A percentile compares a stretch with the other conserved stretches of the same genome.
These are phyloP conservation scores for Neoarius graeffei DNA, from an alignment of 2,113 vertebrate species.

Conservation along the genomic window DNA sequence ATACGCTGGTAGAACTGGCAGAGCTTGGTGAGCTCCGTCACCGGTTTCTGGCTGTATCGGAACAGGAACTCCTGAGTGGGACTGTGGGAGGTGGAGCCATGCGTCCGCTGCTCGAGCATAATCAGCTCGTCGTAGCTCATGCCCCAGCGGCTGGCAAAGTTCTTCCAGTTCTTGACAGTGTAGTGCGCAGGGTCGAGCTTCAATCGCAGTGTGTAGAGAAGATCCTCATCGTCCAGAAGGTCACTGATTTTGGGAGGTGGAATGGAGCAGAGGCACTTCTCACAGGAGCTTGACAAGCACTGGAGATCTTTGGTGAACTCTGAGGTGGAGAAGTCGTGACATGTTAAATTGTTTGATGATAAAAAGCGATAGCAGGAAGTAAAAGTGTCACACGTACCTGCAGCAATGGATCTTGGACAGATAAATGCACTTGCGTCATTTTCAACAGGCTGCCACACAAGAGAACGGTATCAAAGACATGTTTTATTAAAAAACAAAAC, in stretches of 20 bases:
- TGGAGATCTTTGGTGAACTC: slow-evolving; percentile 70
- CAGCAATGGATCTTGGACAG: slow-evolving; percentile 64
- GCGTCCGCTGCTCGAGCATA: slow-evolving; percentile 91
- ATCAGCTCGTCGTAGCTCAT: slow-evolving; percentile 96
- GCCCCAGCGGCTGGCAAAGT: slow-evolving; percentile 98
- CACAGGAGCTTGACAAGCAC: slow-evolving; percentile 62
- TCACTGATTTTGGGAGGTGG: slow-evolving; percentile 91
- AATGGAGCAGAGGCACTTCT: slow-evolving; percentile 73
- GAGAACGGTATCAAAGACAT: background rate
- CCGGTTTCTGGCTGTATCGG: slow-evolving; percentile 90
- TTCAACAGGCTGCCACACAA: slow-evolving; percentile 72
- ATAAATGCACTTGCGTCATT: slow-evolving; percentile 66
- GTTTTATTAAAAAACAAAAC: background rate
- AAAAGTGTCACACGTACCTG: slow-evolving; percentile 62
- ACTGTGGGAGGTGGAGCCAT: slow-evolving; percentile 78
- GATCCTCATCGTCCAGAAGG: slow-evolving; percentile 94
- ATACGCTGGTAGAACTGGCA: slow-evolving; percentile 91
- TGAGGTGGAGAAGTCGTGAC: slow-evolving; percentile 33
- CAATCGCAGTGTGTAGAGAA: slow-evolving; percentile 87
- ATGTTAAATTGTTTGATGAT: background rate
- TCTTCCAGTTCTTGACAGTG: slow-evolving; percentile 98
- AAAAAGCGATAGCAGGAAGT: background rate
- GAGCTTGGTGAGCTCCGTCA: slow-evolving; percentile 89
- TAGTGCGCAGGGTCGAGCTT: slow-evolving; percentile 95
- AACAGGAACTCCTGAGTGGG: slow-evolving; percentile 93